Evolutionary conservation across 2,113 vertebrate species (phyloP), one percentile per base, ranked within the genome.

Genomic region (Clupea harengus): DNA sequence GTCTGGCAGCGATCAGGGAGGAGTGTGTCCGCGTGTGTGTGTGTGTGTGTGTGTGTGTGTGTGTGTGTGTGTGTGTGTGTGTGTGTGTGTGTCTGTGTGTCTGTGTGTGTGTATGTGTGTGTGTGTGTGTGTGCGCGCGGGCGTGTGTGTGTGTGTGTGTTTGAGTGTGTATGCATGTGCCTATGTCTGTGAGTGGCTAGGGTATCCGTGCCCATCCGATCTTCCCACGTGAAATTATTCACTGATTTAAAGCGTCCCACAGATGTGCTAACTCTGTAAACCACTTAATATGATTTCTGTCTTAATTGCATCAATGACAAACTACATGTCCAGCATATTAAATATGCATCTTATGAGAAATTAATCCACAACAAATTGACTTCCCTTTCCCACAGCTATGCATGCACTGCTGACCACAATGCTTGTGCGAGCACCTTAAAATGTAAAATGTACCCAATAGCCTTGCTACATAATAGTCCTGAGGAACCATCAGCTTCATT

Each of bases 21-120:
- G 87, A 88, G 90, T 49, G 20, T 54, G 57, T 64, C 18, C 22
- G 18, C 7, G 3, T n/a, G 57, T 64, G 57, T n/a, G 57, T 64
- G 57, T 64, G 64, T 72, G 22, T 11, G 4, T 11, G n/a, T 72
- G 64, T 67, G 8, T 72, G 64, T 28, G 20, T 8, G 20, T 64
- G 60, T 64, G 18, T n/a, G 20, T n/a, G 57, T 64, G 57, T 64
- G 57, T 64, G 57, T 64, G 57, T n/a, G 18, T 22, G 18, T n/a
- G 57, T 64, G 22, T 20, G 17, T 22, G 18, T 64, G 1, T 22
- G 57, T 64, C 2, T 64, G 0, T 64, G 3, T 64, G 17, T 22
- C 0, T 64, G 18, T 64, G 57, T 64, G 60, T 85, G 60, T 82
- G 22, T 45, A n/a, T 78, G 44, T 54, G 32, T 82, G 22, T 50